Conservation (phyloP, 1,140 invertebrate species). For the Dryas iulia region DNA sequence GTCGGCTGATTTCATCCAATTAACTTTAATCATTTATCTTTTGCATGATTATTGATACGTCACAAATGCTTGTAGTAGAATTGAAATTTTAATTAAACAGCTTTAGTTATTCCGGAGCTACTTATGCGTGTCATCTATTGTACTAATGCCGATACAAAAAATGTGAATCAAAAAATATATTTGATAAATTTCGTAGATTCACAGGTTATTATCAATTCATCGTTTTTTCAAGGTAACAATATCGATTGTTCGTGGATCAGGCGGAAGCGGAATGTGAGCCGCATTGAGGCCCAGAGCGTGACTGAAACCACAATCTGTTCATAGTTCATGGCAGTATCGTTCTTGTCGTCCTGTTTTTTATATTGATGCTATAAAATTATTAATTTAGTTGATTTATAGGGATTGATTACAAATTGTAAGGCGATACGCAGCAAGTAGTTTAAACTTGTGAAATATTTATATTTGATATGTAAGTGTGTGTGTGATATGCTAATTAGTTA, state of each 20-base stretch:
- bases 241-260: slow-evolving; percentile 62
- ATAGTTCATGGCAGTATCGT: slow-evolving; percentile 19
- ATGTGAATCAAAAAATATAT: slow-evolving; percentile 2
- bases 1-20: slow-evolving; percentile 70
- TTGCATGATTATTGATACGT: slow-evolving; percentile 60
- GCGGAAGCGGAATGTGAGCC: slow-evolving; percentile 69
- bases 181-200: neutral
- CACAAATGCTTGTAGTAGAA: slow-evolving; percentile 20
- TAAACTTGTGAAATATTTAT: no score
- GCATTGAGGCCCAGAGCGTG: slow-evolving; percentile 56
- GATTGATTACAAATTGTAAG: neutral
- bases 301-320: slow-evolving; percentile 58
- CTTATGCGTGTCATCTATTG: neutral
- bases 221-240: slow-evolving; percentile 47
- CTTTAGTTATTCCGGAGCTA: neutral
- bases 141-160: neutral
- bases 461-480: no score
- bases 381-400: neutral
- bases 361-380: neutral
- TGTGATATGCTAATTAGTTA: no score
- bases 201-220: slow-evolving; percentile 3
- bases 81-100: slow-evolving; percentile 24
- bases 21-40: slow-evolving; percentile 67
- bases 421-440: no score
- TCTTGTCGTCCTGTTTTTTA: slow-evolving; percentile 1